Evolutionary conservation across 2,888 invertebrate species (phyloP).

Genomic region (Rotaria socialis): DNA sequence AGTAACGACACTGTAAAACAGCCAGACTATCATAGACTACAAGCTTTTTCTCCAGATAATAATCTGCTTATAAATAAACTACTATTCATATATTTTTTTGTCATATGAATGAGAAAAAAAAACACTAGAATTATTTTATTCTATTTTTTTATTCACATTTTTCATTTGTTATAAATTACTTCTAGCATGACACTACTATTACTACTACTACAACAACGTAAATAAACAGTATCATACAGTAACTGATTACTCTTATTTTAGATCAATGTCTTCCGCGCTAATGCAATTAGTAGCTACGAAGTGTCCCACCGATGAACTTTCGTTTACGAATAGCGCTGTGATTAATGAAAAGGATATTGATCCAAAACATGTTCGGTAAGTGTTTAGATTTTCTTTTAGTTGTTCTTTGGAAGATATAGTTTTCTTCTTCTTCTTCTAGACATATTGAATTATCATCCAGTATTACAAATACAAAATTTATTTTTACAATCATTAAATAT

Average conservation of each 20-base stretch:
- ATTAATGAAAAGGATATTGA: constrained; percentile 77
- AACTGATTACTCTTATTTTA: not conserved
- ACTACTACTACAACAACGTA: too few relatives aligned
- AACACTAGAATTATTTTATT: not conserved
- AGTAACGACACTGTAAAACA: not conserved
- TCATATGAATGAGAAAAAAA: not conserved
- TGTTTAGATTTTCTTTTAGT: not conserved
- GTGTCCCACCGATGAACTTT: constrained; percentile 57
- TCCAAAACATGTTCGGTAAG: constrained; percentile 64
- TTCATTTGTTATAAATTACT: too few relatives aligned
- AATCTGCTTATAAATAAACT: too few relatives aligned
- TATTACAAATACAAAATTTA: constrained; percentile 60
- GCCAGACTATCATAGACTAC: not conserved
- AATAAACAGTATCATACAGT: too few relatives aligned
- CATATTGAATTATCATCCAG: constrained; percentile 66
- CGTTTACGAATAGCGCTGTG: constrained; percentile 70
- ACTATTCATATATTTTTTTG: not conserved
- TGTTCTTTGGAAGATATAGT: not conserved
- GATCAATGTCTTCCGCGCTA: not conserved
- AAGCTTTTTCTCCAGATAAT: not conserved
- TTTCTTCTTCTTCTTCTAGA: constrained; percentile 61
- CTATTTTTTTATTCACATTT: too few relatives aligned
- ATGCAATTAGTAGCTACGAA: constrained; percentile 71
- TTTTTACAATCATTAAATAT: constrained; percentile 77
- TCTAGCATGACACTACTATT: too few relatives aligned